Evolutionary conservation across 1,140 invertebrate species (phyloP).

Genomic region (Homalodisca vitripennis): DNA sequence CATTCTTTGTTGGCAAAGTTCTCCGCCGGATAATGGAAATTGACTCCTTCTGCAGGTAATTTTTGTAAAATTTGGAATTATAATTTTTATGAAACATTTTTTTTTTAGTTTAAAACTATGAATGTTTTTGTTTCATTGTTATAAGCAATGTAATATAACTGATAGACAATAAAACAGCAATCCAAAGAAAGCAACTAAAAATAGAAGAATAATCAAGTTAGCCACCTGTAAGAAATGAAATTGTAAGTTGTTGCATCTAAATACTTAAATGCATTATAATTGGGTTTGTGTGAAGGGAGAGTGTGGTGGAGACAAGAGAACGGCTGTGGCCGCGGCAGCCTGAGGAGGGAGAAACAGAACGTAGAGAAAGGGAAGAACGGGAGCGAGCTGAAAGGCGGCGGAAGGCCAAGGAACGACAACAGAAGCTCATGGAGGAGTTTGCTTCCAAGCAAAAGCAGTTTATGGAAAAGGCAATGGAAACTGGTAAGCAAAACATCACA

Average conservation of each 20-base stretch:
- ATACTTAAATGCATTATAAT: no score
- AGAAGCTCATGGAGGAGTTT: conserved; percentile 91
- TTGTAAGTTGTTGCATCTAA: no score
- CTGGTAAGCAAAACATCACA: conserved; percentile 49
- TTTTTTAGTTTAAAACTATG: no score
- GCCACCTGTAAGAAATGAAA: no score
- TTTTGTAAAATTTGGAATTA: neutral
- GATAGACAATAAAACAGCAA: no score
- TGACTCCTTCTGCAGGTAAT: conserved; percentile 60
- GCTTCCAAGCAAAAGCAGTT: conserved; percentile 88
- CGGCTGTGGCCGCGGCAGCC: conserved; percentile 71
- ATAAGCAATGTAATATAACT: no score
- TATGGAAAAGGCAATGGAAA: conserved; percentile 80
- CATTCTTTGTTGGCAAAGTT: conserved; percentile 79
- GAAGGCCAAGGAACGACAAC: conserved; percentile 83
- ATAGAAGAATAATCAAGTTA: no score
- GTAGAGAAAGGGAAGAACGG: conserved; percentile 65
- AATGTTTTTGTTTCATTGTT: no score
- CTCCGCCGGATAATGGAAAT: conserved; percentile 68
- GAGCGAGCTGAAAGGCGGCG: conserved; percentile 79
- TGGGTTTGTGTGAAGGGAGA: conserved; percentile 50
- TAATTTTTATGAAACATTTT: no score
- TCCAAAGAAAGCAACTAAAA: no score
- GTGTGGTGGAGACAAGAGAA: conserved; percentile 65
- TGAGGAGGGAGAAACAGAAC: conserved; percentile 73